phyloP scores from a whole-genome alignment of 2,113 vertebrate species.

The Salvelinus namaycush region DNA sequence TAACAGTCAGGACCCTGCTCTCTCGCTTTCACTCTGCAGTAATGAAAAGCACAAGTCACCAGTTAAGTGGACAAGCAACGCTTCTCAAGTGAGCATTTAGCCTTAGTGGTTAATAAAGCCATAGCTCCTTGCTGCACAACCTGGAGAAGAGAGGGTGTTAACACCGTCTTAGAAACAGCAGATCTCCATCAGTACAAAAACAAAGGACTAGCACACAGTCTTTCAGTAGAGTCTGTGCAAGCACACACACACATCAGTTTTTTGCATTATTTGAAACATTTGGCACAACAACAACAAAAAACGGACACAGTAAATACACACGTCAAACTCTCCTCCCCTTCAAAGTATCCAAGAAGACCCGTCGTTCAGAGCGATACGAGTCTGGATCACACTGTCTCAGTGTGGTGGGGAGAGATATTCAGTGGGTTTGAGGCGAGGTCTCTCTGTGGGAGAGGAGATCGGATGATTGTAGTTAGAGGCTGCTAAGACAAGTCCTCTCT shows the following conservation, averaged over 20 bases:
- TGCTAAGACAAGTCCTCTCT: constrained; percentile 18
- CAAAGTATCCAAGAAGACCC: background rate
- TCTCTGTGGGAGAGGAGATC: background rate
- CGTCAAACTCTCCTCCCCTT: constrained; percentile 42
- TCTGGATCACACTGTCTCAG: background rate
- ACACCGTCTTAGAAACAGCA: background rate
- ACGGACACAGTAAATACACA: background rate
- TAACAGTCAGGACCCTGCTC: no score
- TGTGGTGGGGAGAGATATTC: constrained; percentile 3
- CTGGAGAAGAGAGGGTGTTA: no score
- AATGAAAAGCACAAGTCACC: constrained; percentile 25
- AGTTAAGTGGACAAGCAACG: constrained; percentile 24
- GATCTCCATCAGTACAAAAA: background rate
- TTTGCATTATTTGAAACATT: no score
- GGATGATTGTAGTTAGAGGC: background rate
- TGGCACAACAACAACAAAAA: background rate
- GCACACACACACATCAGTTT: constrained; percentile 26
- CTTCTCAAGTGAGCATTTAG: constrained; percentile 28
- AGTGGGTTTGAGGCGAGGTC: background rate
- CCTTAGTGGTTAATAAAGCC: background rate
- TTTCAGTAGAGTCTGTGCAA: background rate
- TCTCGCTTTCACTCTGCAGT: no score
- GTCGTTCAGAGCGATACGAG: background rate
- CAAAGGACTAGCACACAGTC: background rate
- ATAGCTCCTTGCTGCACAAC: background rate